Base-by-base conservation (phyloP, 2,113 vertebrate genomes). In the Recurvirostra avosetta region DNA sequence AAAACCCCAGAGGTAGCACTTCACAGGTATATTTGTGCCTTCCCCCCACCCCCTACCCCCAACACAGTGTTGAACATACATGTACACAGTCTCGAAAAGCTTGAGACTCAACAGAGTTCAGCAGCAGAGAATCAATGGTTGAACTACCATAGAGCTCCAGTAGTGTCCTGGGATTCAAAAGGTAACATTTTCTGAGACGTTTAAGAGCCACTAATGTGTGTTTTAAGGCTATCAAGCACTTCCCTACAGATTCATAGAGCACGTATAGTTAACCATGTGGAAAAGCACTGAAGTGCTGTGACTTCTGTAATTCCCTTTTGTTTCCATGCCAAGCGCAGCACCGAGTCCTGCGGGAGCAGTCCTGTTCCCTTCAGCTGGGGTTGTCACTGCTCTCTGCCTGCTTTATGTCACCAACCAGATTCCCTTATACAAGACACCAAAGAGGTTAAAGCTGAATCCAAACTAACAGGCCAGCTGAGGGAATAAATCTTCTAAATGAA, bases 401-500 rank as follows among this genome's bases (percentile, higher is more conserved):
- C 13, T 49, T 49, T 41, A 45, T 34, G 8, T 86, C 83, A 87
- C 34, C 38, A 41, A 9, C 1, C 26, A 91, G 21, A 30, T 43
- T 53, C 61, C 53, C 6, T 73, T 29, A 72, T 17, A 14, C 5
- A 83, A 55, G 32, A 47, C 18, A 22, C 25, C 19, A 80, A 75
- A 27, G 7, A 50, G 23, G 6, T 63, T 76, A 63, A 13, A 75
- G 32, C 15, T 43, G 20, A 68, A 56, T 53, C 9, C 20, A 30
- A 91, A 82, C 17, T 38, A n/a, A 34, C 2, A 56, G 18, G 47
- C 9, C 6, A 82, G 14, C 9, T 61, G 25, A 88, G n/a, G 27
- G 45, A 84, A 77, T 67, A 88, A 76, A 30, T 75, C 68, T 41
- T 83, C 65, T 77, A 93, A 71, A 93, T 92, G n/a, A 93, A 81